Evolutionary conservation across 2,113 vertebrate genomes (phyloP), one percentile per base, ranked within the genome.

Genomic region (human): DNA sequence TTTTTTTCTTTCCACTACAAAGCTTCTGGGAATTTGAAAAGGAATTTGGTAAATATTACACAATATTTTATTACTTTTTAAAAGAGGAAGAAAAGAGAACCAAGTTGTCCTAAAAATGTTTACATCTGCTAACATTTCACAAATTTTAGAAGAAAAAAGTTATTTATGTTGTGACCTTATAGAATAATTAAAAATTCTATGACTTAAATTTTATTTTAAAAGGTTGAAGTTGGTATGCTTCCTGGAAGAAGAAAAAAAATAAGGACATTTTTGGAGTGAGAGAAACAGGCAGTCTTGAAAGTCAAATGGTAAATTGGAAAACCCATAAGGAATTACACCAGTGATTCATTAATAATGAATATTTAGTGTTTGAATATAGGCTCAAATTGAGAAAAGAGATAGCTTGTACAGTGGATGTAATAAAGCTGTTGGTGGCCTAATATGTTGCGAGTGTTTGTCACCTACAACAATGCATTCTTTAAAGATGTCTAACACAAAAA

Each of bases 391-490:
- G 94, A 86, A 97, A 96, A 96, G 96, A 94, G 82, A 95, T 83
- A 83, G 76, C 96, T 55, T 40, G 32, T 96, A 68, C 1, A 95
- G 59, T 64, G 1, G 76, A 45, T 87, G 43, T 97, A 98, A 98
- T 98, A 94, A 97, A 98, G 96, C 96, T 97, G 97, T 93, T 95
- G 95, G 98, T 97, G 96, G 97, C 73, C 95, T 98, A 93, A 98
- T 95, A 87, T 89, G 86, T 98, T 94, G 89, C 73, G 97, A 98
- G 93, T 96, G 97, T 97, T 98, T 98, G 98, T 98, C 98, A 99
- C 96, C 97, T 93, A 97, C 40, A 98, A 98, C 95, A 96, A 52
- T 80, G 89, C 93, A 96, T 98, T 98, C 98, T 98, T 98, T 98
- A 98, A 98, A 97, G 97, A 98, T 98, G 96, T 89, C 98, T 98